Evolutionary conservation across 2,888 invertebrate species (phyloP), one percentile per base, ranked within the genome.

Genomic region (Noctua pronuba): DNA sequence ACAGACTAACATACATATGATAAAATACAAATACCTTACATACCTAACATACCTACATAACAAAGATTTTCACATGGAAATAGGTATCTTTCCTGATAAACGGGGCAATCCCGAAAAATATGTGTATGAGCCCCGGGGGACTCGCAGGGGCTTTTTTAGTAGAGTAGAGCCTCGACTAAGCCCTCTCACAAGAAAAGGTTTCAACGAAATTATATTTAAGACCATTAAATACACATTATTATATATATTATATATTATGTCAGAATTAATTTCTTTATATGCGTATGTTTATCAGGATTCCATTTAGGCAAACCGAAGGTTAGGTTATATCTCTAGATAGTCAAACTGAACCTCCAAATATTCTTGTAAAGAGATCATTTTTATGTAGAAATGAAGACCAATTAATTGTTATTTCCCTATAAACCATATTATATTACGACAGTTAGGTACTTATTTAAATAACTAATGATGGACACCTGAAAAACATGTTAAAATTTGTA

Each of bases 141-240:
- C 8, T 31, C 31, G 31, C 31, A 8, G 60, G 31, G 60, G 31
- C 60, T 28, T 58, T 58, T 58, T 58, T 58, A 4, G 55, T 35
- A 38, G 41, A 41, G 38, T 66, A 24, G 7, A 38, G n/a, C 58
- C 16, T 60, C 46, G 46, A 68, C 24, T 81, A 18, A 64, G 24
- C 49, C 35, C 55, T 24, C 60, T 67, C 11, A 46, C 38, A 83
- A 71, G 52, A 82, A 83, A 80, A 71, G 62, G 71, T 67, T 83
- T 78, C 41, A 35, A 52, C 46, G 5, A 82, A 69, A 69, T 69
- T 41, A 35, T 82, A 58, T 77, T 79, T 74, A 68, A 46, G 52
- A 35, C 64, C 31, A 67, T 67, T 71, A 49, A 71, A 70, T 52
- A 44, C 46, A 83, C 31, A 62, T 83, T 71, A 77, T 77, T 83